Evolutionary conservation across 37 sponge, comb jelly and placozoan genomes (phyloP), one percentile per base, ranked within the genome.

Genomic region (Cladorhizidae sp.): DNA sequence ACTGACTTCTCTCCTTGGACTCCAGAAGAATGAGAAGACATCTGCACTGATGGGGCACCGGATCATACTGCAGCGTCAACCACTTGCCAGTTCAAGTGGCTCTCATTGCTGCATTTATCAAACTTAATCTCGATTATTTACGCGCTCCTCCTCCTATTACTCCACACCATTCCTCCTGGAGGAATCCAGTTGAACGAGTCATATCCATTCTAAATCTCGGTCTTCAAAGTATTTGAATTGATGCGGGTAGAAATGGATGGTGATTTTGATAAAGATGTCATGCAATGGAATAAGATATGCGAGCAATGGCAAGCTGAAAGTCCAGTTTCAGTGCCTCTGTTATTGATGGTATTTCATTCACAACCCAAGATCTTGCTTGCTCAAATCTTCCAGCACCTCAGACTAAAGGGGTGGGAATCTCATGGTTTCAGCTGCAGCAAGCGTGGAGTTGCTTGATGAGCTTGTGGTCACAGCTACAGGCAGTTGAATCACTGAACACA

Each of bases 111-210:
- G 52, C 64, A 22, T 84, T 76, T 52, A n/a, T n/a, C n/a, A n/a
- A n/a, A n/a, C n/a, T n/a, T n/a, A n/a, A n/a, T n/a, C n/a, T n/a
- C n/a, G n/a, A 14, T 50, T 17, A 50, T 67, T 40, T 57, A 70
- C 18, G 64, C 76, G 35, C 64, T 76, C 2, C 63, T 61, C 40
- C 61, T n/a, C n/a, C n/a, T n/a, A n/a, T 58, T 82, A 37, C 74
- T 64, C 64, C 74, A 11, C 52, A n/a, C 39, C 85, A 85, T 39
- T n/a, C n/a, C n/a, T 85, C 85, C 2, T 85, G 78, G 72, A 70
- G 68, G 33, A 85, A 85, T 57, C 85, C 85, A 25, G 85, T 85
- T 15, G 85, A 85, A 70, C 59, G 78, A 5, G 43, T 85, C n/a
- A 83, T 83, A 76, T 83, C 76, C 23, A 25, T 39, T 18, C 40